A percentile compares a stretch with the other conserved stretches of the same genome.
These are phyloP conservation scores for Colinus virginianus DNA, from an alignment of 2,113 vertebrate species.

Conservation along the genomic window DNA sequence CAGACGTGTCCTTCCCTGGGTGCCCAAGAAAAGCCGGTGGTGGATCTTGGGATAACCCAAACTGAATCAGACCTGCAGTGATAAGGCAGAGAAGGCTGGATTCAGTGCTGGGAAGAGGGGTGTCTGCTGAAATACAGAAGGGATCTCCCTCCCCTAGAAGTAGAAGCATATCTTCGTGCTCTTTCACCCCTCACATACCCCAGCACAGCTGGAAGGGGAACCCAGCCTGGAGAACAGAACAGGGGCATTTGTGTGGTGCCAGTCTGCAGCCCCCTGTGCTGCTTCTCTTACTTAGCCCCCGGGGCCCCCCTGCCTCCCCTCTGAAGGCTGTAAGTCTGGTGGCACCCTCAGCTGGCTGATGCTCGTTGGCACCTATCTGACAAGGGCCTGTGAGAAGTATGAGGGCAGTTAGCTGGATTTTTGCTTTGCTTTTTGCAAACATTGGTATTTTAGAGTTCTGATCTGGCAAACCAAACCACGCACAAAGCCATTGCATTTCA, in stretches of 20 bases:
- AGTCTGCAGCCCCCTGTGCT: not conserved
- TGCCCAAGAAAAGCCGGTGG: not conserved
- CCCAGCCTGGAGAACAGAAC: not conserved
- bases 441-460: not conserved
- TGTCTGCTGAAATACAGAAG: not conserved
- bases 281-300: not conserved
- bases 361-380: not conserved
- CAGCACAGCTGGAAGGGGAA: not conserved
- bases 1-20: not conserved
- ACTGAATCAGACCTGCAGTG: not conserved
- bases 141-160: not conserved
- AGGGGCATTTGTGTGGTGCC: not conserved
- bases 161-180: not conserved
- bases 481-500: not conserved
- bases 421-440: not conserved
- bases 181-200: not conserved
- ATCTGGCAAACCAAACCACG: not conserved
- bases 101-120: accelerated
- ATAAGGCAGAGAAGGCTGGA: not conserved
- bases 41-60: not conserved
- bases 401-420: not conserved
- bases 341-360: not conserved
- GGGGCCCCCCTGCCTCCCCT: not conserved
- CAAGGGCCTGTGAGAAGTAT: not conserved
- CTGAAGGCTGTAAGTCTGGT: not conserved